phyloP scores from a whole-genome alignment of 2,113 vertebrate species.

The Salvelinus sp. region DNA sequence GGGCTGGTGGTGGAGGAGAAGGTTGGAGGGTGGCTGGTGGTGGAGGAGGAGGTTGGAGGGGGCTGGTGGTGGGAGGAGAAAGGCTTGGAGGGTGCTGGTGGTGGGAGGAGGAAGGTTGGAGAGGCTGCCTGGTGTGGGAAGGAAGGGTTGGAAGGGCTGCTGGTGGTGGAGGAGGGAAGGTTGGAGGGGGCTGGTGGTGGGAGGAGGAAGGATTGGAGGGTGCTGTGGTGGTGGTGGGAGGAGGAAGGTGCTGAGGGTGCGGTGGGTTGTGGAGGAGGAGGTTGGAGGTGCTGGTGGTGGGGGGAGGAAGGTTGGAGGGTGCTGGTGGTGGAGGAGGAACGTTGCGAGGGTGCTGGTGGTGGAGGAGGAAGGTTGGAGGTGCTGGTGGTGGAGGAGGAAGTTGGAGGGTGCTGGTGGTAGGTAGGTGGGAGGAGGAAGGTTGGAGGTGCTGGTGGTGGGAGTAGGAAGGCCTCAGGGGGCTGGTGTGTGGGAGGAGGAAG shows the following conservation, averaged over 20 bases:
- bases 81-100: slow-evolving; percentile 31
- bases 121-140: slow-evolving; percentile 41
- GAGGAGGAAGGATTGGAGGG: not conserved
- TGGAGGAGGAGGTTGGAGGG: slow-evolving; percentile 16
- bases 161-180: no score
- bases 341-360: no score
- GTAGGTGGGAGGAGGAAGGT: not conserved
- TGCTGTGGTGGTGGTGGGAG: not conserved
- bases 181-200: slow-evolving; percentile 42
- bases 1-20: no score
- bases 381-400: slow-evolving; percentile 25
- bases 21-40: slow-evolving; percentile 29
- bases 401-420: not conserved
- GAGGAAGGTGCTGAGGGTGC: not conserved
- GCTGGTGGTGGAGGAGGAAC: slow-evolving; percentile 26
- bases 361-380: no score
- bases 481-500: slow-evolving; percentile 7
- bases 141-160: no score
- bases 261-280: not conserved
- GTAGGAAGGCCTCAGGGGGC: not conserved
- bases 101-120: slow-evolving; percentile 26
- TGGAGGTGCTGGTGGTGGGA: slow-evolving; percentile 1
- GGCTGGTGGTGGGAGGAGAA: slow-evolving; percentile 37
- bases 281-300: slow-evolving; percentile 3
- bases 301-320: slow-evolving; percentile 25